Conservation (phyloP, 2,797 vertebrate species). For the Austrolebias charrua region DNA sequence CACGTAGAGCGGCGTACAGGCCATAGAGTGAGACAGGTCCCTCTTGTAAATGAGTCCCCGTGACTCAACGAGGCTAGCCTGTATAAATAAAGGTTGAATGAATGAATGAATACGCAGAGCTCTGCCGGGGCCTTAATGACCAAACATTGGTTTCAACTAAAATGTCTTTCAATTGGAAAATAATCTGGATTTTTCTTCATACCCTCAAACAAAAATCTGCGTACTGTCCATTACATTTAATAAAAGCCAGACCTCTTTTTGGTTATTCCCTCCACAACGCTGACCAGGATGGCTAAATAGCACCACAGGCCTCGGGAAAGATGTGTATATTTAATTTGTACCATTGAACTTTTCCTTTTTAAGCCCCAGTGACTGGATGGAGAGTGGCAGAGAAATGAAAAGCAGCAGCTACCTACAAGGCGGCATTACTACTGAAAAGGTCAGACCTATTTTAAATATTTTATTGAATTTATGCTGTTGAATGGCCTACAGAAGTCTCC, state of each 20-base stretch:
- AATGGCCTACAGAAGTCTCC: background rate
- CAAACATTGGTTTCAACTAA: background rate
- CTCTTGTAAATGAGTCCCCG: no score
- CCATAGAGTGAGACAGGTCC: no score
- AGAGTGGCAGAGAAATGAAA: slow-evolving; percentile 33
- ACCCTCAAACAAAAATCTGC: no score
- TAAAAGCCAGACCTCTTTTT: no score
- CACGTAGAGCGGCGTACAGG: no score
- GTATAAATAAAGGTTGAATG: no score
- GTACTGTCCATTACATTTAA: background rate
- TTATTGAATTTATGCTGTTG: slow-evolving; percentile 35
- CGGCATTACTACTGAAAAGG: slow-evolving; percentile 44
- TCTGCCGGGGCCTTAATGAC: no score
- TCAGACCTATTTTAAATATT: slow-evolving; percentile 22
- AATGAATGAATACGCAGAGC: no score
- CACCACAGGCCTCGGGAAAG: background rate
- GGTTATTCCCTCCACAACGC: background rate
- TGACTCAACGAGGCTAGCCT: no score
- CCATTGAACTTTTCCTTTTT: slow-evolving; percentile 1
- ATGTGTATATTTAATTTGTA: slow-evolving; percentile 3
- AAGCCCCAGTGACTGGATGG: slow-evolving; percentile 28
- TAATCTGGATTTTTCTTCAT: no score
- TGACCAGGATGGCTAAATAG: background rate
- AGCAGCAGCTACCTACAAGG: slow-evolving; percentile 10
- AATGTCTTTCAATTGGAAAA: background rate